Base-by-base conservation (phyloP, 2,888 invertebrate genomes). In the Anticlea derivata region DNA sequence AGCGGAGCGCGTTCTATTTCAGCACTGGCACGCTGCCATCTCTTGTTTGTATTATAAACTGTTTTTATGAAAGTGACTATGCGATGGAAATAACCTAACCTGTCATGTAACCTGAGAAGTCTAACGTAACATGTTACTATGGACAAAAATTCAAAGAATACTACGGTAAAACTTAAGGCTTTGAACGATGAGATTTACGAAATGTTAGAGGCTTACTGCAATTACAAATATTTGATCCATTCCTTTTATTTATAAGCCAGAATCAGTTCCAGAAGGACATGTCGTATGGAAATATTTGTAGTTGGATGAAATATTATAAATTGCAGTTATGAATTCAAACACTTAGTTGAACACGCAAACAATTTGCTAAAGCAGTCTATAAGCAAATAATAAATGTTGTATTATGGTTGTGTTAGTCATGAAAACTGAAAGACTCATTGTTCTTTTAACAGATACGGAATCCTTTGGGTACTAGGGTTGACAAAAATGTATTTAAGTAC, bases 41-140 rank as follows among this genome's bases (percentile, higher is more conserved):
- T 80, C 82, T 86, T 85, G 90, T 90, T 90, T 89, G 89, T 90
- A 90, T 87, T 90, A 89, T 90, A 90, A 89, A 86, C 86, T 83
- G 89, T 90, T 90, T 90, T 90, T 90, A 90, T 90, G 90, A 90
- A 90, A 90, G 86, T 83, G 85, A 85, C 84, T 85, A 84, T 82
- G 79, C 75, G 89, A 87, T 90, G 80, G 86, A 90, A 90, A 90
- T 90, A 90, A 87, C 88, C 86, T 75, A 80, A 86, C 85, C 85
- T 86, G 80, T 85, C 82, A 74, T 86, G 89, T 86, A 90, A 90
- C 82, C 77, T 78, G 90, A 90, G 87, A 88, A 71, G 70, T 78
- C 64, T 62, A 67, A 71, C 73, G 73, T 78, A 76, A 64, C 57
- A 49, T 63, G 62, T 62, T 60, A 56, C 60, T 53, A 51, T 8